phyloP scores from a whole-genome alignment of 2,888 invertebrate genomes.

The Autographa pulchrina region DNA sequence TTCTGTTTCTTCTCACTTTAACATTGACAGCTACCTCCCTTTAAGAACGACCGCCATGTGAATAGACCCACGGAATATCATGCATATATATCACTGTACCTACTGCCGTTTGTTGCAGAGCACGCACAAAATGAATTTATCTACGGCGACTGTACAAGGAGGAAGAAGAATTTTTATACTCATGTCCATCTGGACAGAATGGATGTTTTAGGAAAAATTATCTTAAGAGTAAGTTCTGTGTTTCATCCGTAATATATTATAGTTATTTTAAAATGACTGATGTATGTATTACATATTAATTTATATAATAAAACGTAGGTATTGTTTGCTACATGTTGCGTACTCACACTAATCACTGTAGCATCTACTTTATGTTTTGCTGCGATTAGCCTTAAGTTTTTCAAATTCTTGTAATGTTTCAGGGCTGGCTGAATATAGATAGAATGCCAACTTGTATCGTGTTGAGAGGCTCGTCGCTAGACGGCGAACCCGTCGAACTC shows the following conservation, averaged over 20 bases:
- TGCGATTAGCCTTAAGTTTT: not conserved
- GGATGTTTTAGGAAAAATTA: constrained; percentile 71
- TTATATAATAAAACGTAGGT: no score
- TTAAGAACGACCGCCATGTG: no score
- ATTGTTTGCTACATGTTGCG: no score
- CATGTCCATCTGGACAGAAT: constrained; percentile 68
- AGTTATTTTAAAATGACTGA: no score
- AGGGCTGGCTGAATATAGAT: constrained; percentile 72
- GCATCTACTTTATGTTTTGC: not conserved
- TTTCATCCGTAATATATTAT: no score
- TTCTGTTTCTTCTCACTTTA: no score
- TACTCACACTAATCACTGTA: no score
- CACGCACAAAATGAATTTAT: constrained; percentile 69
- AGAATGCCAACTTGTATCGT: constrained; percentile 75
- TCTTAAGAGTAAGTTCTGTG: constrained; percentile 69
- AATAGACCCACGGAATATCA: no score
- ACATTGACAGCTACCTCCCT: no score
- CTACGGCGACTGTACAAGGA: constrained; percentile 67
- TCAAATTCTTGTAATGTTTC: constrained; percentile 35
- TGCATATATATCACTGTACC: no score
- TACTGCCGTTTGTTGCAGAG: constrained; percentile 53
- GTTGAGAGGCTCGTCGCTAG: constrained; percentile 62
- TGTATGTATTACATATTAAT: not conserved
- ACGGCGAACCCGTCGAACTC: constrained; percentile 56
- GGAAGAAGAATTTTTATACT: constrained; percentile 56